Evolutionary conservation across 2,888 invertebrate genomes (phyloP).

Genomic region (Schizaphis graminum): DNA sequence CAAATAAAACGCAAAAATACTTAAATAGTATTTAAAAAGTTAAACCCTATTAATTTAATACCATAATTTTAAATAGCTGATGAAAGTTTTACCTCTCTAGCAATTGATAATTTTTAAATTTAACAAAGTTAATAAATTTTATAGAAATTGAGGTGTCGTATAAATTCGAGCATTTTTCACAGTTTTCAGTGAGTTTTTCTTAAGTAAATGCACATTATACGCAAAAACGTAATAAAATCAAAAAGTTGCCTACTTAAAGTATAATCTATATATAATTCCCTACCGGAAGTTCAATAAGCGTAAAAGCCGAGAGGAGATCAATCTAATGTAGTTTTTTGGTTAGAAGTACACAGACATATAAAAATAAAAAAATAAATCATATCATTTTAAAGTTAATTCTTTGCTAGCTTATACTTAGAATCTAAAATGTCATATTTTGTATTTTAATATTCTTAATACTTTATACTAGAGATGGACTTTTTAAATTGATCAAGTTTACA

Average conservation of each 20-base stretch:
- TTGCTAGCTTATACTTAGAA: background rate
- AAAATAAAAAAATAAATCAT: background rate
- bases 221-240: background rate
- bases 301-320: background rate
- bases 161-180: background rate
- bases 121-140: background rate
- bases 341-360: background rate
- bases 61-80: background rate
- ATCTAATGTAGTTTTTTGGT: background rate
- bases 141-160: background rate
- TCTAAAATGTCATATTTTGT: background rate
- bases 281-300: background rate
- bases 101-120: background rate
- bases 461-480: background rate
- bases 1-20: background rate
- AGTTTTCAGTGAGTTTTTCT: background rate
- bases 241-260: background rate
- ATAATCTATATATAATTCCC: background rate
- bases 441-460: too few relatives aligned
- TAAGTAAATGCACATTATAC: background rate
- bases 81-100: background rate
- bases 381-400: background rate
- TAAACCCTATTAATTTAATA: background rate
- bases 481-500: background rate
- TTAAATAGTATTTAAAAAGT: background rate